Evolutionary conservation across 2,113 vertebrate species (phyloP).

Genomic region (Taxidea taxus): DNA sequence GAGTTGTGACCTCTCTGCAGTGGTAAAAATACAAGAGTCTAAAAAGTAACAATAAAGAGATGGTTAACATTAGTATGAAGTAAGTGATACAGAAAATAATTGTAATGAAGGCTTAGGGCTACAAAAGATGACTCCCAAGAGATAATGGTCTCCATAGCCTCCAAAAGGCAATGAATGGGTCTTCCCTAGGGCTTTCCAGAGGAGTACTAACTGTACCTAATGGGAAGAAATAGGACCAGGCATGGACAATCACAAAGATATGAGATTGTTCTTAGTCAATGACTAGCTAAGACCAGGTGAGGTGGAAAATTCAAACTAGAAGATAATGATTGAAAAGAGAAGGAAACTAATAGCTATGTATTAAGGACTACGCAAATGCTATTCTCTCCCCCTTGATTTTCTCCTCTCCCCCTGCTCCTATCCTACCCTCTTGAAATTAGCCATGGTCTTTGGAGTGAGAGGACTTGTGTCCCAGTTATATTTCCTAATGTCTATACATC

Average conservation of each 20-base stretch:
- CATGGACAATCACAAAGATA: not conserved
- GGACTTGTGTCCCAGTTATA: not conserved
- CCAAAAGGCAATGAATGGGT: not conserved
- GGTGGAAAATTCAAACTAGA: not conserved
- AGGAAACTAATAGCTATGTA: not conserved
- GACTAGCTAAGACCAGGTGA: not conserved
- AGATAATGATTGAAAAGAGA: not conserved
- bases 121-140: not conserved
- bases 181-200: not conserved
- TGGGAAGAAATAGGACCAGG: not conserved
- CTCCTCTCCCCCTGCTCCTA: too few relatives aligned
- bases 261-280: not conserved
- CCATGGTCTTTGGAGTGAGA: not conserved
- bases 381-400: not conserved
- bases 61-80: not conserved
- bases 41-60: not conserved
- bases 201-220: not conserved
- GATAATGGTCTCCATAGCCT: not conserved
- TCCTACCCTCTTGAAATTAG: not conserved
- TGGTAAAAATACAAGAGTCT: not conserved
- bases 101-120: not conserved
- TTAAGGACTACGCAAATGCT: not conserved
- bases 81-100: not conserved
- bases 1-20: not conserved
- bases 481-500: not conserved